A percentile compares a stretch with the other conserved stretches of the same genome.
Evolutionary conservation across 2,797 vertebrate species (phyloP).

Genomic region (Selene dorsalis): DNA sequence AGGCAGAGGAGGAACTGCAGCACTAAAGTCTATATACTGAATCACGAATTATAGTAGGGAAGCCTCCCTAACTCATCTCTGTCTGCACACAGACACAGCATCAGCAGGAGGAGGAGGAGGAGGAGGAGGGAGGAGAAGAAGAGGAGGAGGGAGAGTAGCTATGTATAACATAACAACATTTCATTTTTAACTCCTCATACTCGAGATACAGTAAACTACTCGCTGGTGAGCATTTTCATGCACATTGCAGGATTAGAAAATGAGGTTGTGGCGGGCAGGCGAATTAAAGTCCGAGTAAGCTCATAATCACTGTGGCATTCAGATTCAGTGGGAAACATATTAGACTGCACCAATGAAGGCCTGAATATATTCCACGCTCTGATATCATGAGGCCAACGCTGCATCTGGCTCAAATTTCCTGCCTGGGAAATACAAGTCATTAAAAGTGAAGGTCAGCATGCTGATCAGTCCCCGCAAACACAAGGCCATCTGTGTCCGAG

Average conservation of each 20-base stretch:
- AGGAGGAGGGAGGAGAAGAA: background rate
- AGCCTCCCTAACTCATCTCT: conserved; percentile 19
- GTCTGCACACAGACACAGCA: conserved; percentile 10
- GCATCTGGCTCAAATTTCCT: conserved; percentile 55
- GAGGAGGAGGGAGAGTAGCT: background rate
- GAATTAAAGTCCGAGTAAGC: conserved; percentile 73
- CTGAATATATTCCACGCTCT: conserved; percentile 32
- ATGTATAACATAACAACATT: background rate
- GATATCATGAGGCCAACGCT: conserved; percentile 31
- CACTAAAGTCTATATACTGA: conserved; percentile 14
- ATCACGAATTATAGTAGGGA: conserved; percentile 11
- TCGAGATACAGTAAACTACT: conserved; percentile 21
- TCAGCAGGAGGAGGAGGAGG: background rate
- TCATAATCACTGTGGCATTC: conserved; percentile 73
- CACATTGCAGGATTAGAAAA: conserved; percentile 61
- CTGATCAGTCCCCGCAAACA: conserved; percentile 44
- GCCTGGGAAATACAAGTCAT: conserved; percentile 50
- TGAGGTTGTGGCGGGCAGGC: conserved; percentile 43
- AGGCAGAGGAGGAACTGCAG: background rate
- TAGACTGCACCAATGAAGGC: conserved; percentile 20
- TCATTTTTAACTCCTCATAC: background rate
- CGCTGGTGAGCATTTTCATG: conserved; percentile 41
- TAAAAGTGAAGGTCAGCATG: conserved; percentile 67
- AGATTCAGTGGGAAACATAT: conserved; percentile 47
- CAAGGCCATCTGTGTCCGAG: conserved; percentile 31